Base-by-base conservation (phyloP, 2,888 invertebrate genomes). In the Biston stratarius region DNA sequence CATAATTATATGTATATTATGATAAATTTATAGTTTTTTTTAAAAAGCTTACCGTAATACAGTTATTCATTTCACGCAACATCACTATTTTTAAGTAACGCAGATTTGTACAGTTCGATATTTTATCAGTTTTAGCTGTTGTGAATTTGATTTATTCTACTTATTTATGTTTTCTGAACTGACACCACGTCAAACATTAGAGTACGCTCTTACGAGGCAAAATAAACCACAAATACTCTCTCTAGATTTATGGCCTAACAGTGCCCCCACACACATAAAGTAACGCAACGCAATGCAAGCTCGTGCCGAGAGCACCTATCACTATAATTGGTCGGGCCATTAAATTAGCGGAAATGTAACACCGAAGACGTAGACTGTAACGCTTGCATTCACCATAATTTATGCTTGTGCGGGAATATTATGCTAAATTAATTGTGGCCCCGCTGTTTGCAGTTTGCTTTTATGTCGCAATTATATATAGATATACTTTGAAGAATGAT, bases 291-390 rank as follows among this genome's bases (percentile, higher is more conserved):
- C 53, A n/a, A 44, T 64, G 57, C 52, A 62, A 55, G 57, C 62
- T 45, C 38, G 53, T 12, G 44, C 45, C 52, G 48, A 34, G 59
- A 59, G 42, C 53, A 57, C 68, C 56, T 71, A 71, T 71, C 69
- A 72, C 67, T 59, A 34, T 72, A 71, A 74, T 72, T 74, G 69
- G 70, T 67, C 15, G 62, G 64, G 69, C 70, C 69, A 71, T 62
- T 67, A 72, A 71, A 70, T 60, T 57, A 61, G 72, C 65, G 66
- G 15, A 56, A 61, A 49, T 67, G 63, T 66, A 61, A 65, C 52
- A 42, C 59, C 14, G 48, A 53, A 68, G 60, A 71, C 69, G 51
- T 38, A 59, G 69, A 65, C 52, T 67, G 56, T 67, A 67, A 49
- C 67, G 62, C 65, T 48, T 61, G 52, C 59, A 65, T 64, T 58